A percentile compares a stretch with the other conserved stretches of the same genome.
Conservation (phyloP, 2,113 vertebrate genomes). For the Phylloscopus whistleri region DNA sequence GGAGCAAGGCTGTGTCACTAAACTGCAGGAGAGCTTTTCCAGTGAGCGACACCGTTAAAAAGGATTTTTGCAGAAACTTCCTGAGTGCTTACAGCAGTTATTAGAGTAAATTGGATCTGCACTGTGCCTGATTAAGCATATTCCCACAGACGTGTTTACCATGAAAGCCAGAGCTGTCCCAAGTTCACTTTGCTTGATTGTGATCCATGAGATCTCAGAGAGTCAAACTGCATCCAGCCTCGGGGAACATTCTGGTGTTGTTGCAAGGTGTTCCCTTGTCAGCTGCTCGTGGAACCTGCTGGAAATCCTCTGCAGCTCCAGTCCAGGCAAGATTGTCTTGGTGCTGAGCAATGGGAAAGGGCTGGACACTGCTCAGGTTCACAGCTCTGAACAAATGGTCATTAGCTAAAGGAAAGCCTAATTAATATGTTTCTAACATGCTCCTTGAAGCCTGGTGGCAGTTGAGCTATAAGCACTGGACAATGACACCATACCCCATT, state of each 20-base stretch:
- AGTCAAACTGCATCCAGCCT: neutral
- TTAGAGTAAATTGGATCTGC: neutral
- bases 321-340: neutral
- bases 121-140: neutral
- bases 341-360: neutral
- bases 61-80: neutral
- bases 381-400: neutral
- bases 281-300: fast-evolving
- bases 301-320: neutral
- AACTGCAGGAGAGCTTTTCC: neutral
- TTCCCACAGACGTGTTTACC: neutral
- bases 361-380: neutral
- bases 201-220: neutral
- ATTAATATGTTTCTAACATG: neutral
- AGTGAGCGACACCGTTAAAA: neutral
- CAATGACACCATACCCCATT: fast-evolving
- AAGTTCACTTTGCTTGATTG: neutral
- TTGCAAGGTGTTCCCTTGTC: too few relatives aligned
- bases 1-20: neutral
- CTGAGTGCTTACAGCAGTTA: neutral
- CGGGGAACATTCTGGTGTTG: fast-evolving
- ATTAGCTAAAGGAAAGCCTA: neutral
- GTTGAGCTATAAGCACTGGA: neutral
- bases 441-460: neutral
- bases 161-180: neutral